Percentiles rank a stretch among this genome's conserved stretches.
phyloP scores from a whole-genome alignment of 2,113 vertebrate genomes.

The Calyptomena viridis region DNA sequence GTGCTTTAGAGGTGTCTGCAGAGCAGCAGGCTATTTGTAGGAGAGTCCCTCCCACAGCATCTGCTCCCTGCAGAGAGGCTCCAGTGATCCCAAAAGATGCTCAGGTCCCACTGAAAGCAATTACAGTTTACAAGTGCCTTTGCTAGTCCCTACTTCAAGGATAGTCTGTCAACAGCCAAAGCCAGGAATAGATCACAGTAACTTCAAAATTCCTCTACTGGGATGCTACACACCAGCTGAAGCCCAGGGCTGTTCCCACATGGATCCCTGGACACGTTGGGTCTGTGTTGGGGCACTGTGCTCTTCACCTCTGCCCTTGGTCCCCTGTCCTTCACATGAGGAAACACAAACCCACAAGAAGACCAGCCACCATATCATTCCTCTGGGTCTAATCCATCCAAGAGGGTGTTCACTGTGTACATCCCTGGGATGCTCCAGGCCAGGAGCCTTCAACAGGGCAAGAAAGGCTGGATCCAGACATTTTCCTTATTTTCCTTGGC shows the following conservation, averaged over 20 bases:
- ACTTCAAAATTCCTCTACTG: not conserved
- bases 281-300: accelerated
- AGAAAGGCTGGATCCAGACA: not conserved
- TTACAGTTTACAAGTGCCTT: not conserved
- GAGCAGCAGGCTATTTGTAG: not conserved
- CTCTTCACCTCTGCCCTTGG: not conserved
- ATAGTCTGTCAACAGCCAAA: not conserved
- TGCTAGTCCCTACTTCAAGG: not conserved
- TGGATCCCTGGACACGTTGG: not conserved
- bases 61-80: not conserved
- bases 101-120: not conserved
- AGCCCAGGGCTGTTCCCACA: not conserved
- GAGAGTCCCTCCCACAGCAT: not conserved
- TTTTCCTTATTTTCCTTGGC: not conserved
- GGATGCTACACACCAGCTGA: not conserved
- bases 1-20: not conserved
- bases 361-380: not conserved
- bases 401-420: too few relatives aligned
- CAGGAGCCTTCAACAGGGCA: not conserved
- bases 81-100: not conserved
- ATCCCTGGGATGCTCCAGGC: not conserved
- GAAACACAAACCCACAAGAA: not conserved
- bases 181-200: not conserved
- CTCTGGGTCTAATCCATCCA: not conserved
- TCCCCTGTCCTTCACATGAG: not conserved